Evolutionary conservation across 2,113 vertebrate genomes (phyloP).

Genomic region (Ptilonorhynchus violaceus): DNA sequence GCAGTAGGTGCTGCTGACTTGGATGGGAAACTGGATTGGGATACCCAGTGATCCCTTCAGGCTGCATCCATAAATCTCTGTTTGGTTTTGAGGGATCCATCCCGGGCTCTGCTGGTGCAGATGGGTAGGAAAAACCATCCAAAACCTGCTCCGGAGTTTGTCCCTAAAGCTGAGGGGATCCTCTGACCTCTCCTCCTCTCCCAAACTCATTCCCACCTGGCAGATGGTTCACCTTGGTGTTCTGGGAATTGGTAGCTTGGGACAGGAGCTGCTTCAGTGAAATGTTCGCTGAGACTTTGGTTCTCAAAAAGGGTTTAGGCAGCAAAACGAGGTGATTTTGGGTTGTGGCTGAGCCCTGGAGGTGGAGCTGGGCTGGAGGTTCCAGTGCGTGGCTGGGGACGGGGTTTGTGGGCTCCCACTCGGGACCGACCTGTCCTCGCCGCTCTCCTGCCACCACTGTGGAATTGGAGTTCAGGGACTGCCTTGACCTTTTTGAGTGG

Average conservation of each 20-base stretch:
- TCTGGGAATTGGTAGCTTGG: neutral
- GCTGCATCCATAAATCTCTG: neutral
- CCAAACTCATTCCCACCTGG: neutral
- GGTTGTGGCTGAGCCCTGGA: neutral
- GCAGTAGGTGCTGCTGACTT: neutral
- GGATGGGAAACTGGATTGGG: neutral
- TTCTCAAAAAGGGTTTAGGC: neutral
- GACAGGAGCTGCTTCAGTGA: neutral
- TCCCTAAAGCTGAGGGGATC: neutral
- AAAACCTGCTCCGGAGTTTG: neutral
- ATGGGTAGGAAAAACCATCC: neutral
- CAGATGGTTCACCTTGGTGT: rapidly evolving
- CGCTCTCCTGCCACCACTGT: neutral
- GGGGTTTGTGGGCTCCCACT: neutral
- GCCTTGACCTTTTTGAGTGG: neutral
- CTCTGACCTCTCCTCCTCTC: neutral
- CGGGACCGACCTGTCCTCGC: neutral
- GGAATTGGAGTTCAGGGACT: rapidly evolving
- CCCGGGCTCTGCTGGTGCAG: neutral
- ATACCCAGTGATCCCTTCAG: rapidly evolving
- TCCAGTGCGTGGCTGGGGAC: neutral
- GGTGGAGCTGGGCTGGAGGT: neutral
- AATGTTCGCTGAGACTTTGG: neutral
- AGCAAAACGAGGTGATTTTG: neutral
- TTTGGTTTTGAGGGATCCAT: neutral